phyloP scores from a whole-genome alignment of 2,797 vertebrate genomes.

The Sebastiscus albofasciatus region DNA sequence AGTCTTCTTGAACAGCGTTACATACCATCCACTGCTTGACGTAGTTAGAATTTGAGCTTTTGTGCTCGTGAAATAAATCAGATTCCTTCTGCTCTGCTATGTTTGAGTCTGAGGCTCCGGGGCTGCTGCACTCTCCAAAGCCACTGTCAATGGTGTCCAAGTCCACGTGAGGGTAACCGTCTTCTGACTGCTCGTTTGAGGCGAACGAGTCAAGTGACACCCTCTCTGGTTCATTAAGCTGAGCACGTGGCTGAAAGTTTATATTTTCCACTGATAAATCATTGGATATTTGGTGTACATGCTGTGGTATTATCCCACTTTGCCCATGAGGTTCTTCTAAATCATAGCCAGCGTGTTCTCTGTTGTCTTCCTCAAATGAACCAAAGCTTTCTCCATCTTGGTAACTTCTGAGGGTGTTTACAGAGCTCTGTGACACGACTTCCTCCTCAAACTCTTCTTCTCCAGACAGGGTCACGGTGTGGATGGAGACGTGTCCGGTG shows the following conservation, averaged over 20 bases:
- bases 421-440: slow-evolving; percentile 44
- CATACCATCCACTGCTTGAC: slow-evolving; percentile 84
- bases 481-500: slow-evolving; percentile 87
- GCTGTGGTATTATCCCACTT: slow-evolving; percentile 30
- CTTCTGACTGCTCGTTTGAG: slow-evolving; percentile 79
- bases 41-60: slow-evolving; percentile 75
- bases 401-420: slow-evolving; percentile 28
- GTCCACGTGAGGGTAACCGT: slow-evolving; percentile 88
- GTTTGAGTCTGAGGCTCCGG: slow-evolving; percentile 66
- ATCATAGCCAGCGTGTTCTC: slow-evolving; percentile 20
- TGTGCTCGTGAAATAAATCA: slow-evolving; percentile 53
- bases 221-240: slow-evolving; percentile 78
- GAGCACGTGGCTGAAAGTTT: slow-evolving; percentile 70
- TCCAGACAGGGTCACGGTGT: slow-evolving; percentile 87
- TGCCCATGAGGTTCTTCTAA: background rate
- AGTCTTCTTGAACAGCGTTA: slow-evolving; percentile 47
- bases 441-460: slow-evolving; percentile 77
- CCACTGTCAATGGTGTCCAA: slow-evolving; percentile 94
- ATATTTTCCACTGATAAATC: slow-evolving; percentile 47
- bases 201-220: slow-evolving; percentile 79
- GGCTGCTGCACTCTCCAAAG: slow-evolving; percentile 89
- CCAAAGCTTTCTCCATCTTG: slow-evolving; percentile 44
- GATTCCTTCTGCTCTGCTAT: slow-evolving; percentile 46
- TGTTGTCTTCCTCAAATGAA: slow-evolving; percentile 59
- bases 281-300: slow-evolving; percentile 51